phyloP scores from a whole-genome alignment of 2,888 invertebrate species.

The Zelleria hepariella region DNA sequence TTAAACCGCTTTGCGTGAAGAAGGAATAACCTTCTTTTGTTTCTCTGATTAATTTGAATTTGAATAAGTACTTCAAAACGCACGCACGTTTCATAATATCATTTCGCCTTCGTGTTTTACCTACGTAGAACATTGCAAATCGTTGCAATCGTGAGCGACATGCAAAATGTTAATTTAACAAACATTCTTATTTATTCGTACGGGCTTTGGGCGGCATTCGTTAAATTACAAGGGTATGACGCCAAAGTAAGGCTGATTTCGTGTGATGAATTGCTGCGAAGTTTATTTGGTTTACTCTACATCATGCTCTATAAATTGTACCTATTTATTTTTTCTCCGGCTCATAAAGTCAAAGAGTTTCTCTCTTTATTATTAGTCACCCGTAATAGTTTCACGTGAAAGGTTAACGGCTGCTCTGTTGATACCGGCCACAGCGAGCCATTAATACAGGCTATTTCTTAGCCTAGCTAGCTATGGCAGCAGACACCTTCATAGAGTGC shows the following conservation, averaged over 20 bases:
- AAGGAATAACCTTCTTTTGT: background rate
- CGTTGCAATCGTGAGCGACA: background rate
- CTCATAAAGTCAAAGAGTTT: too few species aligned
- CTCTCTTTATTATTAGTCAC: too few species aligned
- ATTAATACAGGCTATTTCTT: too few species aligned
- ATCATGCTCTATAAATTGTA: too few species aligned
- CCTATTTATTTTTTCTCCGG: background rate
- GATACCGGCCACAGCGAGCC: too few species aligned
- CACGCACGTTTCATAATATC: background rate
- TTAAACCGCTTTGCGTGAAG: background rate
- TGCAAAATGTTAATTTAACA: background rate
- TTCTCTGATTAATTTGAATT: background rate
- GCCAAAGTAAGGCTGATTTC: background rate
- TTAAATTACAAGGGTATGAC: background rate
- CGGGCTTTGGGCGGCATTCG: background rate
- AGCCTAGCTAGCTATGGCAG: too few species aligned
- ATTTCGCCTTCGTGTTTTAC: background rate
- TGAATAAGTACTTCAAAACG: background rate
- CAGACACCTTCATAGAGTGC: too few species aligned
- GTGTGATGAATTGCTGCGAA: background rate
- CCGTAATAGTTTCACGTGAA: too few species aligned
- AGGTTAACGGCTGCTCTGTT: too few species aligned
- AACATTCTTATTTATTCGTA: background rate
- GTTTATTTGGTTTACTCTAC: background rate
- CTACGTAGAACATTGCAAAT: background rate